Conservation (phyloP, 2,797 vertebrate species). For the Tarsius wallacei region DNA sequence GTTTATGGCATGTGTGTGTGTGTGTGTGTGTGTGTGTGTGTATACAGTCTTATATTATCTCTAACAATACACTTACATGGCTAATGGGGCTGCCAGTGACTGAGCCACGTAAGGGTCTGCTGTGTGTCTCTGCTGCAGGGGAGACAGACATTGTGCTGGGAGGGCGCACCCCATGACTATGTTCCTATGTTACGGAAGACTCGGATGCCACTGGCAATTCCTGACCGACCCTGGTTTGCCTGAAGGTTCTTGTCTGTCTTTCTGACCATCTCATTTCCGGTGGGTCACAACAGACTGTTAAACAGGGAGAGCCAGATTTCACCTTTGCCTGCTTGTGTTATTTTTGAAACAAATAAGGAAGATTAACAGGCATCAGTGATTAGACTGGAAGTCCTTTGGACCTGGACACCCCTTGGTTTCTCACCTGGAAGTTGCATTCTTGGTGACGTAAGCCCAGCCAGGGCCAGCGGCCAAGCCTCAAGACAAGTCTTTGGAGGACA, state of each 20-base stretch:
- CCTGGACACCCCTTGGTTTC: not conserved
- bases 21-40: not conserved
- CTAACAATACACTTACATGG: constrained; percentile 68
- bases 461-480: not conserved
- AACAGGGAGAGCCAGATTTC: constrained; percentile 64
- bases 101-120: constrained; percentile 54
- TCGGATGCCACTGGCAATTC: constrained; percentile 56
- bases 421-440: not conserved
- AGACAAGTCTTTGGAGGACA: not conserved
- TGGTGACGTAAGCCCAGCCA: not conserved
- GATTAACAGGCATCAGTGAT: constrained; percentile 55
- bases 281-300: constrained; percentile 68
- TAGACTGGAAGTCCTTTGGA: constrained; percentile 19
- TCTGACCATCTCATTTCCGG: constrained; percentile 4
- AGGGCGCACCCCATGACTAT: not conserved
- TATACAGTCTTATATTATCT: constrained; percentile 59
- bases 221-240: not conserved
- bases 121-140: constrained; percentile 49
- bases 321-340: constrained; percentile 56
- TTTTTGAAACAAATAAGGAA: constrained; percentile 67
- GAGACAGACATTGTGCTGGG: not conserved
- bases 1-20: not conserved
- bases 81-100: constrained; percentile 31
- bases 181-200: constrained; percentile 64
- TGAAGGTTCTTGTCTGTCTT: constrained; percentile 48